Percentiles rank a stretch among this genome's conserved stretches.
Conservation (phyloP, 2,113 vertebrate species). For the Prinia subflava region DNA sequence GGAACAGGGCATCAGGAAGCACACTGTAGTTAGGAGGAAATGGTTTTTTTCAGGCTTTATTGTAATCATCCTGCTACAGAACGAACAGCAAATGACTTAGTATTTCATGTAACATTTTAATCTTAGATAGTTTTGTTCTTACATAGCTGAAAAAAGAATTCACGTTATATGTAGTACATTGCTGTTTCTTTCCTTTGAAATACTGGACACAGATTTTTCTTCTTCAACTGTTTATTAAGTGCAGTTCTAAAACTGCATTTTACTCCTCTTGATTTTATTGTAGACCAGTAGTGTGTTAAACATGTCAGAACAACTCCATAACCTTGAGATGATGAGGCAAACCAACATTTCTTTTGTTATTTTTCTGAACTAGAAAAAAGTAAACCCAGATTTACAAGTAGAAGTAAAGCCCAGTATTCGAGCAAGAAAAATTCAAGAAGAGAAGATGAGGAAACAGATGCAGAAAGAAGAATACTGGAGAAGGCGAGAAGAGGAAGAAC, state of each 20-base stretch:
- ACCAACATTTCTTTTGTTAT: neutral
- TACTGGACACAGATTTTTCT: neutral
- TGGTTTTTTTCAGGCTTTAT: neutral
- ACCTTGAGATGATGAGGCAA: neutral
- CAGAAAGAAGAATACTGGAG: no score
- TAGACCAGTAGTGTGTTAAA: neutral
- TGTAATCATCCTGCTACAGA: neutral
- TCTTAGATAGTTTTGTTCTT: neutral
- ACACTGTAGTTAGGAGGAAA: neutral
- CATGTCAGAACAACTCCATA: neutral
- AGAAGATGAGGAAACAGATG: no score
- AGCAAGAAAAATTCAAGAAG: conserved; percentile 76
- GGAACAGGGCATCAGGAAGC: neutral
- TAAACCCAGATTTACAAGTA: conserved; percentile 96
- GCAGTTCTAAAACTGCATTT: neutral
- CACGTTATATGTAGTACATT: neutral
- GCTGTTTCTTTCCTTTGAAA: neutral
- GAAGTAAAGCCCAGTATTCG: conserved; percentile 97
- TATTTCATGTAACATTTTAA: neutral
- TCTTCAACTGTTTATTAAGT: neutral
- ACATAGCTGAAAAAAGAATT: neutral
- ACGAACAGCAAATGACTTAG: neutral
- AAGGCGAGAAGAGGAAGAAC: no score
- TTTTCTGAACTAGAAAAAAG: conserved; percentile 86
- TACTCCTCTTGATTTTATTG: neutral